Conservation (phyloP, 2,888 invertebrate species). For the Neuroscelio doddi region DNA sequence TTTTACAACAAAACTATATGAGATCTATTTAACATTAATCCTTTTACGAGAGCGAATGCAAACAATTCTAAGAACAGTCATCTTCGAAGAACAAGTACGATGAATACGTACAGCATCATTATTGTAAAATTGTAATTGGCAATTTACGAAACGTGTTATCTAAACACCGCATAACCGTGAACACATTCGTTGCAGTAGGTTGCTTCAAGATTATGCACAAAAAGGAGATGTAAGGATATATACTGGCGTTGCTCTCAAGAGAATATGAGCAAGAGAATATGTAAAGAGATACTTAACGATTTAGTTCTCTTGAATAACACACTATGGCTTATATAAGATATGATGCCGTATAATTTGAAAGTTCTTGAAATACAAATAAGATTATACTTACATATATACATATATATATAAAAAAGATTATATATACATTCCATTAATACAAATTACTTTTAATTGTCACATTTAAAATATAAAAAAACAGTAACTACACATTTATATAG, state of each 20-base stretch:
- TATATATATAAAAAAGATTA: too few species aligned
- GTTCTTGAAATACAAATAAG: too few species aligned
- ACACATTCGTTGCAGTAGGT: conserved; percentile 10
- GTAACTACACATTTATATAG: too few species aligned
- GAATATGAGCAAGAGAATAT: not conserved
- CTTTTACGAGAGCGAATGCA: not conserved
- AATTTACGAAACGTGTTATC: conserved; percentile 38
- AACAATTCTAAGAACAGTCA: not conserved
- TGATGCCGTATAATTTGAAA: too few species aligned
- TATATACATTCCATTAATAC: too few species aligned
- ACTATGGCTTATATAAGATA: too few species aligned
- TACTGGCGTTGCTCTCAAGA: not conserved
- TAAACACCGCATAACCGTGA: conserved; percentile 19
- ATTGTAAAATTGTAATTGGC: conserved; percentile 37
- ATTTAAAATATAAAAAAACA: too few species aligned
- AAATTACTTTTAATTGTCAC: too few species aligned
- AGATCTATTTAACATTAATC: too few species aligned
- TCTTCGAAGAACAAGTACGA: conserved; percentile 1
- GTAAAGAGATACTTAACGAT: conserved; percentile 2
- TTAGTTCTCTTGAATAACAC: conserved; percentile 1
- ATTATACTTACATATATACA: too few species aligned
- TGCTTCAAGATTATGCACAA: conserved; percentile 7
- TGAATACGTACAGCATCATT: not conserved
- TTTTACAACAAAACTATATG: too few species aligned
- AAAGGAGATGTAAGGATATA: conserved; percentile 6